phyloP scores from a whole-genome alignment of 2,797 vertebrate genomes.

The Parauchenoglanis punctatus region DNA sequence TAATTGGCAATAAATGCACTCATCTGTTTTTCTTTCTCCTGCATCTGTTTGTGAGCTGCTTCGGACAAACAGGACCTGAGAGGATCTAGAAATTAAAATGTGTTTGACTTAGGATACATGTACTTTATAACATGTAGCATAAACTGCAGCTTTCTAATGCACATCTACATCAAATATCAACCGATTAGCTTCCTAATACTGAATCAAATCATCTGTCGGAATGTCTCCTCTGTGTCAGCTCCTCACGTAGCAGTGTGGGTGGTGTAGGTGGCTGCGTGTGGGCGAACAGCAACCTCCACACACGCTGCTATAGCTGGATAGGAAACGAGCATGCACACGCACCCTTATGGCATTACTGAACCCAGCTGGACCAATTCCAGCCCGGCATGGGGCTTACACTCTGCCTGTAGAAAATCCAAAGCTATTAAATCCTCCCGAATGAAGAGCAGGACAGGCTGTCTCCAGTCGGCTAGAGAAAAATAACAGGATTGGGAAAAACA shows the following conservation, averaged over 20 bases:
- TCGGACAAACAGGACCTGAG: not conserved
- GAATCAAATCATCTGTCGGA: not conserved
- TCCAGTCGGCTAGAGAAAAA: constrained; percentile 1
- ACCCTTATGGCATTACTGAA: constrained; percentile 43
- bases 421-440: constrained; percentile 28
- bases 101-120: not conserved
- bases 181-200: not conserved
- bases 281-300: constrained; percentile 36
- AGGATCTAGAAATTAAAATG: not conserved
- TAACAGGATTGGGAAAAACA: not conserved
- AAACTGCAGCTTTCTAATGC: not conserved
- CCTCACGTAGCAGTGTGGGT: constrained; percentile 15
- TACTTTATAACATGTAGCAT: not conserved
- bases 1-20: no score
- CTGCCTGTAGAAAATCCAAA: constrained; percentile 17
- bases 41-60: not conserved
- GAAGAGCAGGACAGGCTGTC: not conserved
- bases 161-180: not conserved
- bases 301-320: constrained; percentile 26
- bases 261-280: constrained; percentile 26
- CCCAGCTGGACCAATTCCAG: constrained; percentile 27
- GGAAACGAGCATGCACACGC: constrained; percentile 36
- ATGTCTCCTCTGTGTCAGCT: not conserved
- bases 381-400: constrained; percentile 15
- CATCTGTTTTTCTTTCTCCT: not conserved